A percentile compares a stretch with the other conserved stretches of the same genome.
Evolutionary conservation across 2,888 invertebrate species (phyloP).

Genomic region (Cancer borealis): DNA sequence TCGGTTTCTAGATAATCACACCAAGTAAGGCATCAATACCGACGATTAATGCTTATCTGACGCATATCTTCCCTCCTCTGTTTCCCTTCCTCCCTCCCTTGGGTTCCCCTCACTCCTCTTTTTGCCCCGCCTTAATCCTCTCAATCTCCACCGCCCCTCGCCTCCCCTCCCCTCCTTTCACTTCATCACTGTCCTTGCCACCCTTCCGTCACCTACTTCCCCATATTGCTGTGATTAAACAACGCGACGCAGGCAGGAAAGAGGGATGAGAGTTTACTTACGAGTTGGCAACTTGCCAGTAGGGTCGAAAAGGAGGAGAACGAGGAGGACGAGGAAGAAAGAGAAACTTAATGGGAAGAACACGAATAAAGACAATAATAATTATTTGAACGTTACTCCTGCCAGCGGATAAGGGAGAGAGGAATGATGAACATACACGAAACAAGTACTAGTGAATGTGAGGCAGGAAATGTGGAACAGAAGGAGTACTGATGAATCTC

Average conservation of each 20-base stretch:
- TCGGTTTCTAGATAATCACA: neutral
- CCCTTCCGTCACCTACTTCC: slow-evolving; percentile 34
- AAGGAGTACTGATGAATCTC: no score
- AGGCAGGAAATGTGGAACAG: no score
- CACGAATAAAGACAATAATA: neutral
- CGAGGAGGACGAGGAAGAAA: neutral
- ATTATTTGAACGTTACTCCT: neutral
- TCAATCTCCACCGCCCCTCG: neutral
- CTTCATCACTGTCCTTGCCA: slow-evolving; percentile 12
- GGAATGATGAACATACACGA: no score
- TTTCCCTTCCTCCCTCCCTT: neutral
- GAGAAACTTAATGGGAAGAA: neutral
- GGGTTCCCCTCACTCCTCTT: neutral
- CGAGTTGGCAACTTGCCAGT: slow-evolving; percentile 6
- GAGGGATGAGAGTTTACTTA: slow-evolving; percentile 2
- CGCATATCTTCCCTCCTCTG: neutral
- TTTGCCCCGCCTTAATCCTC: neutral
- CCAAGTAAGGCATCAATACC: neutral
- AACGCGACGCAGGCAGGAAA: slow-evolving; percentile 14
- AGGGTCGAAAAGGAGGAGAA: neutral
- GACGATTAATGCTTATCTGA: neutral
- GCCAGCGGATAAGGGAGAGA: no score
- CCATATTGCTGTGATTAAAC: slow-evolving; percentile 37
- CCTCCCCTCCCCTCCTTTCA: neutral
- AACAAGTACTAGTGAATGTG: no score